Conservation (phyloP, 2,113 vertebrate genomes). For the Calyptomena viridis region DNA sequence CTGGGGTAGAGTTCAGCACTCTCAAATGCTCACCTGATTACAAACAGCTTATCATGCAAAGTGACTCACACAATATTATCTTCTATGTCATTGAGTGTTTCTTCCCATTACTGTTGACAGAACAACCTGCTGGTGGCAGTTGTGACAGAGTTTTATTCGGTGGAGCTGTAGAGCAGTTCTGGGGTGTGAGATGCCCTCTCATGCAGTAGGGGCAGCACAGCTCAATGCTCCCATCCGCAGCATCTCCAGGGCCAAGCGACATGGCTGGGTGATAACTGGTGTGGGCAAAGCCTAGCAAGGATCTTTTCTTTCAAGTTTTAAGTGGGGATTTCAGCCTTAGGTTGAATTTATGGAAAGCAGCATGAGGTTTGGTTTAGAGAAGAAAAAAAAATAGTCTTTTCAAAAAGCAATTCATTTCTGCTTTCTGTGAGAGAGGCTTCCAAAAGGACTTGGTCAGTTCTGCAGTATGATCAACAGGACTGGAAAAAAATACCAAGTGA, state of each 20-base stretch:
- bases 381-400: not conserved
- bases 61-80: slow-evolving; percentile 43
- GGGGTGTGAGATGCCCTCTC: not conserved
- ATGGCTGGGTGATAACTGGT: not conserved
- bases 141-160: not conserved
- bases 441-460: not conserved
- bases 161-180: slow-evolving; percentile 10
- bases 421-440: slow-evolving; percentile 11
- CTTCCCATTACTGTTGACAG: slow-evolving; percentile 1
- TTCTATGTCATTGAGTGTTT: slow-evolving; percentile 42
- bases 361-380: not conserved
- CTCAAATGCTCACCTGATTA: slow-evolving; percentile 29
- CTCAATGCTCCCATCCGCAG: not conserved
- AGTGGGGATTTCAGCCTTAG: not conserved
- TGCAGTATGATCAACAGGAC: not conserved
- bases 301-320: not conserved
- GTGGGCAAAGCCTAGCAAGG: not conserved
- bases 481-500: slow-evolving; percentile 22
- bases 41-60: slow-evolving; percentile 1
- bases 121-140: slow-evolving; percentile 7
- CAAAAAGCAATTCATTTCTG: slow-evolving; percentile 14
- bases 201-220: not conserved
- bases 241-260: accelerated
- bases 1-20: slow-evolving; percentile 30
- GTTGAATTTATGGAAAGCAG: not conserved